Evolutionary conservation across 2,797 vertebrate genomes (phyloP).

Genomic region (Lophius americanus): DNA sequence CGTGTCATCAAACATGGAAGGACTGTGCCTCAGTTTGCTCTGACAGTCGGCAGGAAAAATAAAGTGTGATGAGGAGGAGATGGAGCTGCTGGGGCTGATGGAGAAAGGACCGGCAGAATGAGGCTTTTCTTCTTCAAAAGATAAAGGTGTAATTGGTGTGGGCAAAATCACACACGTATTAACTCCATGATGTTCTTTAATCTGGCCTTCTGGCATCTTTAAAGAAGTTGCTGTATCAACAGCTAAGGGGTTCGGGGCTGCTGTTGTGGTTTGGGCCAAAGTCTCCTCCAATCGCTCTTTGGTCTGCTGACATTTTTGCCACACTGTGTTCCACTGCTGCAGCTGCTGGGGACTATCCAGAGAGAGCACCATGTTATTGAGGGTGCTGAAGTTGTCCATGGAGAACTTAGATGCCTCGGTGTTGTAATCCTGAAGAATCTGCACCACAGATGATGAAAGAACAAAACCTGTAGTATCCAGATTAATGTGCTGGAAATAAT

Average conservation of each 20-base stretch:
- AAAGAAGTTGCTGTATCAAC: neutral
- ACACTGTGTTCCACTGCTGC: conserved; percentile 79
- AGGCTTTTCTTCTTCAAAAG: conserved; percentile 66
- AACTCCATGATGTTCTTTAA: conserved; percentile 20
- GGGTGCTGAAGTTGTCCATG: conserved; percentile 79
- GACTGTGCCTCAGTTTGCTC: conserved; percentile 62
- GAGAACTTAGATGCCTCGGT: conserved; percentile 82
- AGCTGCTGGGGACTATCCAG: conserved; percentile 77
- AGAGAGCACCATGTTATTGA: conserved; percentile 76
- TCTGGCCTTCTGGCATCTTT: conserved; percentile 30
- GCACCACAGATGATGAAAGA: conserved; percentile 62
- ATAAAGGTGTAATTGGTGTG: conserved; percentile 20
- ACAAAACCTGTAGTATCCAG: conserved; percentile 46
- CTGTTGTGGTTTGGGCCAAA: conserved; percentile 50
- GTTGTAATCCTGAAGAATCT: conserved; percentile 77
- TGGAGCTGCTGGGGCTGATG: conserved; percentile 56
- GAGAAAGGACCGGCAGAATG: conserved; percentile 63
- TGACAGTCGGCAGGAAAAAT: conserved; percentile 64
- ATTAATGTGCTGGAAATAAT: conserved; percentile 75
- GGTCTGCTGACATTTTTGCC: conserved; percentile 82
- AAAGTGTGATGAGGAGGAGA: conserved; percentile 68
- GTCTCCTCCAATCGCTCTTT: conserved; percentile 78
- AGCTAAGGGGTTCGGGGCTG: conserved; percentile 5
- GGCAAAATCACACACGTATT: conserved; percentile 49
- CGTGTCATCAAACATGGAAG: conserved; percentile 78